phyloP scores from a whole-genome alignment of 2,797 vertebrate species.

The Schizopygopsis malacanthus region DNA sequence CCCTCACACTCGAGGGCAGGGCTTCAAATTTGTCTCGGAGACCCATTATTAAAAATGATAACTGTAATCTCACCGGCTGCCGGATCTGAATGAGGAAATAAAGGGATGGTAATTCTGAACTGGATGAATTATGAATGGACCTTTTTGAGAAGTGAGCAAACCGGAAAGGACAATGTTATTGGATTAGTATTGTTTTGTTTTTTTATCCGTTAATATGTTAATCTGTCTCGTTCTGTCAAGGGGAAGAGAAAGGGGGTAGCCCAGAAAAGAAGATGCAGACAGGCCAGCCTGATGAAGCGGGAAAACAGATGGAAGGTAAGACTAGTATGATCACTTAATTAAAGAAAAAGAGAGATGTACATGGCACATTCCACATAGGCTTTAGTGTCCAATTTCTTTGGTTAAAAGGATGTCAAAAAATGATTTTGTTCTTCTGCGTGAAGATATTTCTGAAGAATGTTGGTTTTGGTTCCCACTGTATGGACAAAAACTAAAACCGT shows the following conservation, averaged over 20 bases:
- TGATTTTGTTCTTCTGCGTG: not conserved
- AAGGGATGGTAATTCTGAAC: constrained; percentile 44
- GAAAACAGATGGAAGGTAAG: constrained; percentile 45
- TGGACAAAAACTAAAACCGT: not conserved
- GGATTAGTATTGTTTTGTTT: constrained; percentile 30
- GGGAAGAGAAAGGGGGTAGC: constrained; percentile 14
- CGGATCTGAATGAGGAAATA: constrained; percentile 51
- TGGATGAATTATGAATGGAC: constrained; percentile 59
- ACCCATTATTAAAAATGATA: constrained; percentile 69
- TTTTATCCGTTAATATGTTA: constrained; percentile 40
- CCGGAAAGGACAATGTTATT: constrained; percentile 31
- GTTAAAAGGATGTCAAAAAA: not conserved
- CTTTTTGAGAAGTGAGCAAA: constrained; percentile 44
- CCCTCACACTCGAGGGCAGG: constrained; percentile 45
- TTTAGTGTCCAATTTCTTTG: not conserved
- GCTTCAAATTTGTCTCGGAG: constrained; percentile 56
- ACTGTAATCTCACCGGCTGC: constrained; percentile 74
- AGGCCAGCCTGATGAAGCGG: constrained; percentile 10
- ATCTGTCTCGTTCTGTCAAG: constrained; percentile 36
- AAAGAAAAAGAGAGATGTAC: not conserved
- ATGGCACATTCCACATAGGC: not conserved
- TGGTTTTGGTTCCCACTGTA: not conserved
- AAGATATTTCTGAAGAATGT: not conserved
- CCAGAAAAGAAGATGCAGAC: constrained; percentile 24
- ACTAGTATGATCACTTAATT: not conserved